Evolutionary conservation across 2,113 vertebrate species (phyloP).

Genomic region (Haplochromis burtoni): DNA sequence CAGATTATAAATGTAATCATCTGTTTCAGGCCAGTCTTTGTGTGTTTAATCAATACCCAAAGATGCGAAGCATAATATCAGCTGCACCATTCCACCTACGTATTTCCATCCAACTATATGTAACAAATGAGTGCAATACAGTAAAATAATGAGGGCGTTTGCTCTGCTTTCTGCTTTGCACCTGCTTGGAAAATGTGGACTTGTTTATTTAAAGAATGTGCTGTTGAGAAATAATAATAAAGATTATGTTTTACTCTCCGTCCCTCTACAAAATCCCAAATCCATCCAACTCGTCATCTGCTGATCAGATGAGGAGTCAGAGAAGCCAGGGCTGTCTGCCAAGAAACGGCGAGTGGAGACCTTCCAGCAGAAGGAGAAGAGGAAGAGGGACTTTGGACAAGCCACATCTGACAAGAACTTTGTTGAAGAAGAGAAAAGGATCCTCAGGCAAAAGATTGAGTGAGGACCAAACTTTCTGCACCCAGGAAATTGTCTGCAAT

Average conservation of each 20-base stretch:
- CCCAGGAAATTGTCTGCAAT: not conserved
- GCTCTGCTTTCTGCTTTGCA: not conserved
- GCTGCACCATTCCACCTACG: not conserved
- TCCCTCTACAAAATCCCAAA: not conserved
- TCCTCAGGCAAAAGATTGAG: slow-evolving; percentile 68
- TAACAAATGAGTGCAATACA: not conserved
- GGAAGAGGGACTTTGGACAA: slow-evolving; percentile 77
- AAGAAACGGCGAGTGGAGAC: slow-evolving; percentile 85
- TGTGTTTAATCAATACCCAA: not conserved
- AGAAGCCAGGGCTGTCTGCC: slow-evolving; percentile 54
- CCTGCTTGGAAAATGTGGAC: not conserved
- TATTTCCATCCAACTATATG: not conserved
- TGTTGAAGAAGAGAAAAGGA: slow-evolving; percentile 78
- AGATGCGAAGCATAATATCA: not conserved
- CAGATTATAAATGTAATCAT: not conserved
- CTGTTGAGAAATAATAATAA: not conserved
- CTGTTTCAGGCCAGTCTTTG: not conserved
- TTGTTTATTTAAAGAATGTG: not conserved
- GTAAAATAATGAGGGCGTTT: not conserved
- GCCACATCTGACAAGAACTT: slow-evolving; percentile 78
- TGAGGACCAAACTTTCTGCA: slow-evolving; percentile 11
- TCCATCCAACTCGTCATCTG: not conserved
- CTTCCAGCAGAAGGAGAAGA: slow-evolving; percentile 83
- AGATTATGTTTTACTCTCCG: not conserved
- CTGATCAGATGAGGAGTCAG: slow-evolving; percentile 79